Evolutionary conservation across 2,888 invertebrate genomes (phyloP), one percentile per base, ranked within the genome.

Genomic region (Conus canariensis): DNA sequence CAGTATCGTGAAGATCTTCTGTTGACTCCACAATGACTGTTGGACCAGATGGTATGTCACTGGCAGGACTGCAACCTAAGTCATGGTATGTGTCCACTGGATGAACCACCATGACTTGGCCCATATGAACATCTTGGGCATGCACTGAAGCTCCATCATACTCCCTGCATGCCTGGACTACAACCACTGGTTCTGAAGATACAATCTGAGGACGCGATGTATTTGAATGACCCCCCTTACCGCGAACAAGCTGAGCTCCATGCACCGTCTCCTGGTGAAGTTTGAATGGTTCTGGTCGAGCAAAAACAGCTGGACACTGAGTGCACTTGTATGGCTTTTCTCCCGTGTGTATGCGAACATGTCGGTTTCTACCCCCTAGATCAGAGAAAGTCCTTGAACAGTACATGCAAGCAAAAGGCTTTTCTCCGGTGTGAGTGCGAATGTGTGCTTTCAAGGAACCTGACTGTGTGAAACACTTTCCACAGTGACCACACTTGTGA

Each of bases 291-390:
- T 83, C 90, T 10, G 82, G 67, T 7, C 87, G 87, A 22, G 85
- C 85, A 30, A 89, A 89, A 2, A 64, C 89, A 14, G 85, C 89
- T 1, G 89, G 85, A 86, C 92, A 92, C 22, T 86, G 85, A 6
- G 70, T 70, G 88, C 92, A 92, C 74, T 88, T 85, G 86, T 88
- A 92, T 9, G 92, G 92, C 67, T 90, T 92, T 60, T 92, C 92
- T 58, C 92, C 92, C 1, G 92, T 92, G 90, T 92, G 92, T 25
- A 88, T 88, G 14, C 92, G 70, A 83, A 90, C 74, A 82, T 92
- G 92, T 5, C 82, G 82, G 58, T 83, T 83, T 22, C 58, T 83
- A 58, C 58, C 8, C 3, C 82, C 58, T 12, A 58, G 10, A 19
- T 83, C 82, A 22, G 58, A 16, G 19, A 83, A 83, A 56, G 30